A percentile compares a stretch with the other conserved stretches of the same genome.
These are phyloP conservation scores for Lycopodina hypogea DNA, from an alignment of 37 sponge, comb jelly and placozoan genomes.

Conservation along the genomic window DNA sequence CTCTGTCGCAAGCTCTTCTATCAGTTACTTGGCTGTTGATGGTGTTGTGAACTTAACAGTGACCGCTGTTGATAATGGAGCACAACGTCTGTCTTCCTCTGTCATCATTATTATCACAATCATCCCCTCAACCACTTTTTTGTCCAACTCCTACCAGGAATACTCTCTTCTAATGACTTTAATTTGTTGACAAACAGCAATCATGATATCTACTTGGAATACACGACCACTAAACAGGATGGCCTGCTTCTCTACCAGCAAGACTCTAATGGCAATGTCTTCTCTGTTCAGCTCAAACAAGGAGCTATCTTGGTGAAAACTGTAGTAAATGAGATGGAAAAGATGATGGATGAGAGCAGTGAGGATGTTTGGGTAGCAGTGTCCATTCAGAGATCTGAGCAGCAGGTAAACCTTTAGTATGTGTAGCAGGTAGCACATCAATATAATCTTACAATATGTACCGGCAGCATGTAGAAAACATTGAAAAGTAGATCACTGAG, in stretches of 20 bases:
- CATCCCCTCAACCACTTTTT: slow-evolving; percentile 35
- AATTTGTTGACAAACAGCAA: neutral
- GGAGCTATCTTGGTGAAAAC: neutral
- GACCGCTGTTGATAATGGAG: slow-evolving; percentile 29
- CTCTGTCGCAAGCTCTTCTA: neutral
- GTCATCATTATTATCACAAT: slow-evolving; percentile 31
- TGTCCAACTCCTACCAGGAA: slow-evolving; percentile 31
- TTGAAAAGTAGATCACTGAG: too few relatives aligned
- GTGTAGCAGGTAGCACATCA: neutral
- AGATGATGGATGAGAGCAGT: too few relatives aligned
- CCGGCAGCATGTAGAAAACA: too few relatives aligned
- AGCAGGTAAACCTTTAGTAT: neutral
- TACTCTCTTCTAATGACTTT: slow-evolving; percentile 6
- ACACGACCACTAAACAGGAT: slow-evolving; percentile 3
- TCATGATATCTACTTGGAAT: slow-evolving; percentile 37
- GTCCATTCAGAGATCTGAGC: neutral
- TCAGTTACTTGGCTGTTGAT: slow-evolving; percentile 13
- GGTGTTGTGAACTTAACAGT: slow-evolving; percentile 30
- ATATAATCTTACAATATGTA: neutral
- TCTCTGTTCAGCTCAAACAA: slow-evolving; percentile 11
- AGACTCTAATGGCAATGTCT: neutral
- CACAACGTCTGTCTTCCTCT: neutral
- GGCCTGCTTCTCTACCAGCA: slow-evolving; percentile 40
- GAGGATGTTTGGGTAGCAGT: slow-evolving; percentile 39
- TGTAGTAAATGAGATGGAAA: neutral